Conservation (phyloP, 2,797 vertebrate genomes). For the Lagocephalus sceleratus region DNA sequence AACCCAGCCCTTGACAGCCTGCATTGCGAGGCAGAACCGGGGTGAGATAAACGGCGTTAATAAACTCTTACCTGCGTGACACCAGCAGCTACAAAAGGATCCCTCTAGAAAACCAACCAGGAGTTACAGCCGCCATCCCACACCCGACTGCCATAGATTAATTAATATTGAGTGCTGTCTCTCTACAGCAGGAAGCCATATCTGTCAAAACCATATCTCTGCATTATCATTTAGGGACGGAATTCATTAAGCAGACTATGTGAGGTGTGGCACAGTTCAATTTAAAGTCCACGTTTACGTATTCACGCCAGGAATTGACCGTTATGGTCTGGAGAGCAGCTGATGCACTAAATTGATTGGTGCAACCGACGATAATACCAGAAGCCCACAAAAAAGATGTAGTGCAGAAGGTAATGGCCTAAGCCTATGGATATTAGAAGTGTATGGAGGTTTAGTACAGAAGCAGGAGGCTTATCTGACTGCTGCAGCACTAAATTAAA, state of each 20-base stretch:
- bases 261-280: conserved; percentile 20
- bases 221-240: conserved; percentile 28
- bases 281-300: conserved; percentile 20
- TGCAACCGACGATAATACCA: too few relatives aligned
- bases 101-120: conserved; percentile 4
- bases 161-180: conserved; percentile 20
- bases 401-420: too few relatives aligned
- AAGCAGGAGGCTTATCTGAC: conserved; percentile 13
- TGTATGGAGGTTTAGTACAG: neutral
- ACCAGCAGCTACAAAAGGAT: conserved; percentile 4
- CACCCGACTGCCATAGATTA: conserved; percentile 7
- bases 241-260: conserved; percentile 29
- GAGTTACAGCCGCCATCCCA: conserved; percentile 13
- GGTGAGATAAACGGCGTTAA: conserved; percentile 37
- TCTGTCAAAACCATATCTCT: conserved; percentile 11
- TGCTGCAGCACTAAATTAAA: conserved; percentile 26
- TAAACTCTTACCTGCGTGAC: conserved; percentile 21
- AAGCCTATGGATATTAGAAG: neutral
- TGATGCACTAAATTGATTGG: neutral
- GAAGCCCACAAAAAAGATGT: too few relatives aligned
- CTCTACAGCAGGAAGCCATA: neutral
- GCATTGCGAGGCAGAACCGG: conserved; percentile 5
- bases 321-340: conserved; percentile 1
- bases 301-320: conserved; percentile 5
- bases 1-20: neutral